A percentile compares a stretch with the other conserved stretches of the same genome.
These are phyloP conservation scores for Bothrops jararaca DNA, from an alignment of 2,113 vertebrate species.

Conservation along the genomic window DNA sequence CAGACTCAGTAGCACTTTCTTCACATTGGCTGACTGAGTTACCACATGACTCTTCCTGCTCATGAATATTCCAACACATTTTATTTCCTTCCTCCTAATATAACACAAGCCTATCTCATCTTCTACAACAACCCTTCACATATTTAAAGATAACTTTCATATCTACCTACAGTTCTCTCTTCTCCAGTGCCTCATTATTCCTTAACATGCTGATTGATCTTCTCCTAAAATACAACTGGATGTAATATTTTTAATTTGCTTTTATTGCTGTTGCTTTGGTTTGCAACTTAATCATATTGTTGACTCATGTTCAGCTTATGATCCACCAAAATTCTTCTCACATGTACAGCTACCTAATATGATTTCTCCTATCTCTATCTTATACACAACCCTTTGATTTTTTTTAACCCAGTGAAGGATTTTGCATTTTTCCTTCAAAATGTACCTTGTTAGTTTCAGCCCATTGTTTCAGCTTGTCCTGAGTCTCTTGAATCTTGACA, in stretches of 20 bases:
- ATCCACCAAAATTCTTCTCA: not conserved
- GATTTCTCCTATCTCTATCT: not conserved
- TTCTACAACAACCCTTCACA: not conserved
- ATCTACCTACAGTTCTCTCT: not conserved
- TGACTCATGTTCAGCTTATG: not conserved
- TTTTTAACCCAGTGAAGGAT: not conserved
- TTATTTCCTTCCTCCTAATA: not conserved
- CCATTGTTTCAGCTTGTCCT: not conserved
- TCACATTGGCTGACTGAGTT: too few relatives aligned
- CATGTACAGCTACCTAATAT: not conserved
- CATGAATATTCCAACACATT: too few relatives aligned
- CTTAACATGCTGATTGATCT: not conserved
- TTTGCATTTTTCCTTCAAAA: not conserved
- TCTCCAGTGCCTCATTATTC: not conserved
- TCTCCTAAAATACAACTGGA: not conserved
- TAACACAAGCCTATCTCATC: not conserved
- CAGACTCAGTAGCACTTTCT: too few relatives aligned
- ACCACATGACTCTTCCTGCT: too few relatives aligned
- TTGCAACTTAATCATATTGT: not conserved
- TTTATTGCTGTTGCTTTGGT: not conserved
- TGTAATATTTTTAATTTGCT: not conserved
- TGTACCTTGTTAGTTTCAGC: not conserved
- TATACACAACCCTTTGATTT: not conserved
- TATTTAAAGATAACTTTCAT: not conserved
- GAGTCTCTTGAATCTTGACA: not conserved